A percentile compares a stretch with the other conserved stretches of the same genome.
Conservation (phyloP, 2,797 vertebrate genomes). For the Otolemur crassicaudatus region DNA sequence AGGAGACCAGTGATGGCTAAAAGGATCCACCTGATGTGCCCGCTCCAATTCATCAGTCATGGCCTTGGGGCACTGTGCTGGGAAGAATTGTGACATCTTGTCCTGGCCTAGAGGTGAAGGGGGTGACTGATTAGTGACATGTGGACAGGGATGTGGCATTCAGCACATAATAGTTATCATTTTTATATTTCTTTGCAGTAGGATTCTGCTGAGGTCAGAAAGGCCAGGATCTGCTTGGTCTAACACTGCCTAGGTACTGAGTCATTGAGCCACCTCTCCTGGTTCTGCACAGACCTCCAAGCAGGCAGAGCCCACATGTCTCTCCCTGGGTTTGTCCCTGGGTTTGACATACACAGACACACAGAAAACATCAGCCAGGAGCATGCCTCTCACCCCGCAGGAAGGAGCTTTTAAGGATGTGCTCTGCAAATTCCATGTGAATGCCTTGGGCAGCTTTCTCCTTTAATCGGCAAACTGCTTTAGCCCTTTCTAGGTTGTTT, state of each 20-base stretch:
- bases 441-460: background rate
- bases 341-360: background rate
- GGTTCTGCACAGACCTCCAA: background rate
- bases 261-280: background rate
- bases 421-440: background rate
- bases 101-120: background rate
- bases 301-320: background rate
- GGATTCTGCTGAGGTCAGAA: constrained; percentile 32
- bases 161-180: background rate
- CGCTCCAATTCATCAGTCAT: background rate
- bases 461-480: background rate
- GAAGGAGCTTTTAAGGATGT: background rate
- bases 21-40: background rate
- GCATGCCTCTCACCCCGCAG: background rate
- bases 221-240: background rate
- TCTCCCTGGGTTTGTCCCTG: background rate
- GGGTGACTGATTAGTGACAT: background rate
- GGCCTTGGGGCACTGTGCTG: background rate
- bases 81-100: background rate
- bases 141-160: background rate
- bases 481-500: background rate
- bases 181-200: background rate
- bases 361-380: background rate
- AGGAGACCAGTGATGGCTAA: background rate
- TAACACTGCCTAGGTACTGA: background rate